Evolutionary conservation across 2,113 vertebrate genomes (phyloP).

Genomic region (Lepidothrix coronata): DNA sequence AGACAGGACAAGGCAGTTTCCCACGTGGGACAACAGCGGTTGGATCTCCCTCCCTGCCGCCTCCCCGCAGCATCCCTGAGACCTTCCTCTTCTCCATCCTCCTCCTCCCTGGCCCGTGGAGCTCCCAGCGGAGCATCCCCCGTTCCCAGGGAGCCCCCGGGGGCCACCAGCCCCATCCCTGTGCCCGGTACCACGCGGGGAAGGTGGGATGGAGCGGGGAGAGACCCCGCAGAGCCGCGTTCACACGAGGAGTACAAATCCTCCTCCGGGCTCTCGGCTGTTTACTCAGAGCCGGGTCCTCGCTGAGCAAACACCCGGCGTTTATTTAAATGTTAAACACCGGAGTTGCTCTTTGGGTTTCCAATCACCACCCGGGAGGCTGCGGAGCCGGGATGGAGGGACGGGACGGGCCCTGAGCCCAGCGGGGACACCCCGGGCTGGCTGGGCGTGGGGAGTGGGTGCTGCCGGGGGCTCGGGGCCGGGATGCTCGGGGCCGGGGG

Average conservation of each 20-base stretch:
- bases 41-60: fast-evolving
- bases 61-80: not conserved
- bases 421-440: not conserved
- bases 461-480: fast-evolving
- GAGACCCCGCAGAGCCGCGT: fast-evolving
- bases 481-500: not conserved
- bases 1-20: not conserved
- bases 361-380: fast-evolving
- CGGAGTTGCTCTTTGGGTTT: not conserved
- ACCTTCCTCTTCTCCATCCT: not conserved
- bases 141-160: fast-evolving
- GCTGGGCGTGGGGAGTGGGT: fast-evolving
- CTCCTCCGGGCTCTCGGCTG: not conserved
- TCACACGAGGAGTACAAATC: not conserved
- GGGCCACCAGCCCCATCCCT: not conserved
- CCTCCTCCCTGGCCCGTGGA: fast-evolving
- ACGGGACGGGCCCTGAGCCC: fast-evolving
- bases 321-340: conserved; percentile 2
- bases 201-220: not conserved
- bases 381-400: fast-evolving
- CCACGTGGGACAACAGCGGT: fast-evolving
- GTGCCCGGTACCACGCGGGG: fast-evolving
- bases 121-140: not conserved
- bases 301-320: not conserved
- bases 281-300: not conserved